Evolutionary conservation across 2,797 vertebrate genomes (phyloP).

Genomic region (Mormyrus proboscirostris): DNA sequence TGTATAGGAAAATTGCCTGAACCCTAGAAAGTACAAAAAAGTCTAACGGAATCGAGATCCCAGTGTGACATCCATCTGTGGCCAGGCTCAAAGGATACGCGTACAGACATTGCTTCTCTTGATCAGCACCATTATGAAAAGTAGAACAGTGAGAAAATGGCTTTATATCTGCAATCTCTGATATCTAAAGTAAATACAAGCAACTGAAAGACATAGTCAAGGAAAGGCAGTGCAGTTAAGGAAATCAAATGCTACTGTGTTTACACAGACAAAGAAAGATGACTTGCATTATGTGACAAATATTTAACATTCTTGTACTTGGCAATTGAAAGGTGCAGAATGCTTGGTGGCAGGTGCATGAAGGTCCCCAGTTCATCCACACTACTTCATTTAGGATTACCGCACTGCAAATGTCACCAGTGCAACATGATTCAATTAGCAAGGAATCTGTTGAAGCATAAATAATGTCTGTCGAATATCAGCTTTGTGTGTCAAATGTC

Average conservation of each 20-base stretch:
- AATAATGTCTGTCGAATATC: conserved; percentile 22
- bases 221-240: not conserved
- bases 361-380: not conserved
- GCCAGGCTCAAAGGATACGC: not conserved
- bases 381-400: conserved; percentile 23
- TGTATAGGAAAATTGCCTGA: not conserved
- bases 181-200: not conserved
- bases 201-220: not conserved
- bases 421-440: conserved; percentile 31
- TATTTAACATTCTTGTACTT: conserved; percentile 11
- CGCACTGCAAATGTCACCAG: conserved; percentile 27
- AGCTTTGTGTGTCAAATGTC: too few relatives aligned
- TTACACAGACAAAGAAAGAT: not conserved
- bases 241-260: not conserved
- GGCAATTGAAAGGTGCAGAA: not conserved
- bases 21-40: not conserved
- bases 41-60: not conserved
- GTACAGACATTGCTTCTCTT: not conserved
- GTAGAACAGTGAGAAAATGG: not conserved
- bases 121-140: not conserved
- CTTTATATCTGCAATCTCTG: not conserved
- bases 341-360: not conserved
- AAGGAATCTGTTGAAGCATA: conserved; percentile 54
- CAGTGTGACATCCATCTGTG: not conserved
- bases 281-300: not conserved